Percentiles rank a stretch among this genome's conserved stretches.
These are phyloP conservation scores for Octodon degus DNA, from an alignment of 2,113 vertebrate species.

Conservation along the genomic window DNA sequence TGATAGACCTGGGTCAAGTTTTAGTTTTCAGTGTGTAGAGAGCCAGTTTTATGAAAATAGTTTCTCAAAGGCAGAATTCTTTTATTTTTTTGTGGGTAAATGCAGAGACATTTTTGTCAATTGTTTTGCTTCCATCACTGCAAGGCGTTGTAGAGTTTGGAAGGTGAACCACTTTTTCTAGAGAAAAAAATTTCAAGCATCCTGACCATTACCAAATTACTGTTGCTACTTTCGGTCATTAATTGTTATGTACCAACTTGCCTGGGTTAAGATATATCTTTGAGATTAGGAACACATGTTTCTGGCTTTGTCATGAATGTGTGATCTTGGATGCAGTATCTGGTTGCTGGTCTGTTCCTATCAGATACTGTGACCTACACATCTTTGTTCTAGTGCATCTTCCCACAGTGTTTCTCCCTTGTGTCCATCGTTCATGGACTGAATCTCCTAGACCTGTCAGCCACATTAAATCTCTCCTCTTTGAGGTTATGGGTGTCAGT, in stretches of 20 bases:
- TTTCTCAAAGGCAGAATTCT: conserved; percentile 26
- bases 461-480: background rate
- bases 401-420: background rate
- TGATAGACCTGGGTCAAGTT: too few species aligned
- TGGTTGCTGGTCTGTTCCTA: background rate
- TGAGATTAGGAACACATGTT: too few species aligned
- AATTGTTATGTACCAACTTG: background rate
- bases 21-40: too few species aligned
- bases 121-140: background rate
- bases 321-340: background rate
- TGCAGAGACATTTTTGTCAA: background rate
- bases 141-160: background rate
- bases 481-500: background rate
- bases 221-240: background rate
- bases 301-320: background rate
- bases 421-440: background rate
- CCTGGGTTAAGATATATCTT: background rate
- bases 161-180: background rate
- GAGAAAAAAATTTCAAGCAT: background rate
- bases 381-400: background rate
- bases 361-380: background rate
- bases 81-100: background rate
- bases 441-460: background rate
- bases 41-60: background rate
- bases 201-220: background rate